Evolutionary conservation across 2,113 vertebrate species (phyloP).

Genomic region (Tautogolabrus adspersus): DNA sequence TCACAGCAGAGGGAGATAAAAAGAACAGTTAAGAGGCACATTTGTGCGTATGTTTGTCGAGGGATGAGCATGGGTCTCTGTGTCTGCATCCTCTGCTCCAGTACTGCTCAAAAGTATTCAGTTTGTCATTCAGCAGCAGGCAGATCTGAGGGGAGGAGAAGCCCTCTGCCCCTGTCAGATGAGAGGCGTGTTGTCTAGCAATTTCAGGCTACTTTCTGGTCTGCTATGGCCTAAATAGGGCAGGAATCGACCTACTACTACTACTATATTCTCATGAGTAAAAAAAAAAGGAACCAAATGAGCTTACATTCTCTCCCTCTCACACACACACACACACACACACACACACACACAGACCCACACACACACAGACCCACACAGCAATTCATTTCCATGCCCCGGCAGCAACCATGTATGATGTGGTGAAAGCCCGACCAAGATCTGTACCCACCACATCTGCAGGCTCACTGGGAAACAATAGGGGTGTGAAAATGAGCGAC

Average conservation of each 20-base stretch:
- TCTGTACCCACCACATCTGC: conserved; percentile 66
- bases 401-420: conserved; percentile 26
- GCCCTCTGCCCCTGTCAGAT: conserved; percentile 41
- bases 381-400: not conserved
- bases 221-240: conserved; percentile 45
- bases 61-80: conserved; percentile 51
- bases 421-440: conserved; percentile 47
- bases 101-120: conserved; percentile 35
- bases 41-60: conserved; percentile 51
- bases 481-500: conserved; percentile 74
- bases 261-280: conserved; percentile 16
- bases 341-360: conserved; percentile 9
- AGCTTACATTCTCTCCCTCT: conserved; percentile 3
- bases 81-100: conserved; percentile 30
- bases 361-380: conserved; percentile 5
- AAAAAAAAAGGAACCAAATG: conserved; percentile 25
- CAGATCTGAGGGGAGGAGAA: conserved; percentile 19
- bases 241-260: conserved; percentile 10
- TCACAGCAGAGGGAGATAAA: conserved; percentile 38
- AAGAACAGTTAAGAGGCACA: conserved; percentile 47
- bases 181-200: conserved; percentile 54
- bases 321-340: conserved; percentile 2
- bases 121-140: conserved; percentile 57
- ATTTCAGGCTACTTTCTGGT: conserved; percentile 28
- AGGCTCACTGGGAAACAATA: conserved; percentile 72